Conservation (phyloP, 2,888 invertebrate genomes). For the Ferrisia virgata region DNA sequence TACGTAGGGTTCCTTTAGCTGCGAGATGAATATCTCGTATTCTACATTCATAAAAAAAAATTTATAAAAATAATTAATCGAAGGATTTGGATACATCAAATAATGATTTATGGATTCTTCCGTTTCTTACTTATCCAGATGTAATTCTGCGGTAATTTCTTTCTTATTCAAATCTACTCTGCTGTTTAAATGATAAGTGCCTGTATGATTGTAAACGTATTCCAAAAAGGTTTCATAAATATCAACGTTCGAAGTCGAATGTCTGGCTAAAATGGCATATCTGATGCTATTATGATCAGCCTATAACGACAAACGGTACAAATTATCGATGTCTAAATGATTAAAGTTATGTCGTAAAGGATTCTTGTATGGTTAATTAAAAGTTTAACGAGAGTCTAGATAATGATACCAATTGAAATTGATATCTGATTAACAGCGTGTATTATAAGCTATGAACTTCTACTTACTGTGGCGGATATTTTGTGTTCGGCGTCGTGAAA, state of each 20-base stretch:
- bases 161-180: conserved; percentile 66
- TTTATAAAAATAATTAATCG: not conserved
- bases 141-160: conserved; percentile 67
- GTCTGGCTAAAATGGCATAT: conserved; percentile 66
- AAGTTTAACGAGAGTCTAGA: not conserved
- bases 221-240: conserved; percentile 64
- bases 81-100: not conserved
- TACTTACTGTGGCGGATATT: conserved; percentile 64
- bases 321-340: not conserved
- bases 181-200: conserved; percentile 66
- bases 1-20: conserved; percentile 62
- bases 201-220: conserved; percentile 62
- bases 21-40: conserved; percentile 71
- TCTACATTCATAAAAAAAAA: conserved; percentile 54
- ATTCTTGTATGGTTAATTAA: no score
- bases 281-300: conserved; percentile 64
- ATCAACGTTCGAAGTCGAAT: conserved; percentile 61
- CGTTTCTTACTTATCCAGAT: conserved; percentile 69
- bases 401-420: not conserved
- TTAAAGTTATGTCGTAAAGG: not conserved
- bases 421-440: not conserved
- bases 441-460: not conserved
- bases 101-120: no score
- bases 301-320: conserved; percentile 52
- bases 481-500: conserved; percentile 67